phyloP scores from a whole-genome alignment of 2,888 invertebrate genomes.

The Branchipolynoe longqiensis region DNA sequence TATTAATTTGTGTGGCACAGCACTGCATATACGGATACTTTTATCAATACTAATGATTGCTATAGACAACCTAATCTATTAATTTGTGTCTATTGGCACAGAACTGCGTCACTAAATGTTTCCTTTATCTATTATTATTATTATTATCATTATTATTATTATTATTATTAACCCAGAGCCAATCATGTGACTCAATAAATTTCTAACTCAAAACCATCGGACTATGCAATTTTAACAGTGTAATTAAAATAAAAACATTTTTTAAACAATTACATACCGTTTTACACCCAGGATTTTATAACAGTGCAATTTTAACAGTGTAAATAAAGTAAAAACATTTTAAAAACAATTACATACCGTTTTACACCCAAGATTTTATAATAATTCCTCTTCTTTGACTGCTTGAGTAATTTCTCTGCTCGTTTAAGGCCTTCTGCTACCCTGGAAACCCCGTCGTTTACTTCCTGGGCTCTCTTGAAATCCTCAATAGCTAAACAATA shows the following conservation, averaged over 20 bases:
- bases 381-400: conserved; percentile 95
- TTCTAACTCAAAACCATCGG: too few relatives aligned
- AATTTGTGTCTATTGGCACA: too few relatives aligned
- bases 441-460: conserved; percentile 89
- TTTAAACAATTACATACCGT: conserved; percentile 82
- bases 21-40: too few relatives aligned
- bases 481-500: conserved; percentile 92
- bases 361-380: conserved; percentile 97
- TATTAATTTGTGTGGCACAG: too few relatives aligned
- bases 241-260: neutral
- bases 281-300: too few relatives aligned
- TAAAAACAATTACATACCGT: conserved; percentile 82
- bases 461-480: conserved; percentile 91
- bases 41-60: too few relatives aligned
- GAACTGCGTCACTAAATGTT: too few relatives aligned
- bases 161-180: too few relatives aligned
- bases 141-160: too few relatives aligned
- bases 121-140: too few relatives aligned
- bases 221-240: neutral
- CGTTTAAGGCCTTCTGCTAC: conserved; percentile 94
- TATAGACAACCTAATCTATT: too few relatives aligned
- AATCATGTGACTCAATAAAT: too few relatives aligned
- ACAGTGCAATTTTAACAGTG: neutral
- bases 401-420: conserved; percentile 95
- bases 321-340: neutral